Conservation (phyloP, 2,888 invertebrate genomes). For the Cerceris ruficornis region DNA sequence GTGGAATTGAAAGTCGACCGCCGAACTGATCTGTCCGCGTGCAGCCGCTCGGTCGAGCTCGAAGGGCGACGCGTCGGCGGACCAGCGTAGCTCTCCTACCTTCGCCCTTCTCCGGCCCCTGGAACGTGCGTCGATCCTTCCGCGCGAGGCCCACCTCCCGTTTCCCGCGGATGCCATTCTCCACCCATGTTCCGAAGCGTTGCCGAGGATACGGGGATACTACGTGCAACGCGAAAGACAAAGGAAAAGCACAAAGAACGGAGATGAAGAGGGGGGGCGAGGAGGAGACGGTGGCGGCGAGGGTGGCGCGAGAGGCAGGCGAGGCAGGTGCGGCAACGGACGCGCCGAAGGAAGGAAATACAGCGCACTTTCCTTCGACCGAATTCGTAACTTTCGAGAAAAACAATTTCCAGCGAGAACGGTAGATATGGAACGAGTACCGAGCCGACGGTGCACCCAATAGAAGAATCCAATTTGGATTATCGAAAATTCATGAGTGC, state of each 20-base stretch:
- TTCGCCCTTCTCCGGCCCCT: too few relatives aligned
- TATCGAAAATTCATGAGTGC: conserved; percentile 76
- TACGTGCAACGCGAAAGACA: too few relatives aligned
- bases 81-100: too few relatives aligned
- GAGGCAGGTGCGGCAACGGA: conserved; percentile 6
- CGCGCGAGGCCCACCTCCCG: too few relatives aligned
- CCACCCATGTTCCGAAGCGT: too few relatives aligned
- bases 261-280: background rate
- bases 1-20: conserved; percentile 3
- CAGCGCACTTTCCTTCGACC: conserved; percentile 7
- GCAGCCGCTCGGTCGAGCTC: too few relatives aligned
- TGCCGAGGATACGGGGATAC: too few relatives aligned
- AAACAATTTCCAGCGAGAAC: conserved; percentile 66
- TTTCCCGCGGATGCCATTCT: too few relatives aligned
- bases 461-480: conserved; percentile 75
- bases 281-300: background rate
- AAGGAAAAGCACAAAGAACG: too few relatives aligned
- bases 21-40: conserved; percentile 28
- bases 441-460: conserved; percentile 51
- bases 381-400: conserved; percentile 65
- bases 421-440: conserved; percentile 27
- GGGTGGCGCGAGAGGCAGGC: conserved; percentile 23
- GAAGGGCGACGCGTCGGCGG: too few relatives aligned
- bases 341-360: conserved; percentile 2
- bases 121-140: too few relatives aligned